Base-by-base conservation (phyloP, 2,113 vertebrate genomes). In the Eulemur rufifrons region DNA sequence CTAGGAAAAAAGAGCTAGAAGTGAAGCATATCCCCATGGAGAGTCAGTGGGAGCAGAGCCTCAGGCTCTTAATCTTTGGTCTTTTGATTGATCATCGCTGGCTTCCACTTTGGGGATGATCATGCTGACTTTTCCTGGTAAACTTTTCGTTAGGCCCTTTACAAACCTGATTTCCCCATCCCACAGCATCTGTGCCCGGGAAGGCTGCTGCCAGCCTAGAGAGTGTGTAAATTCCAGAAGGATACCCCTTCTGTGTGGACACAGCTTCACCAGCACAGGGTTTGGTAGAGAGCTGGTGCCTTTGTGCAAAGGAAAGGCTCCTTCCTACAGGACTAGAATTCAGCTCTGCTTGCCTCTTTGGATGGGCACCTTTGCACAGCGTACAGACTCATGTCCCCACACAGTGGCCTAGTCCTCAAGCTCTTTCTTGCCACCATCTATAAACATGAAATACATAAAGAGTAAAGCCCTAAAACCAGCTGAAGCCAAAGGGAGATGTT, bases 61-160 rank as follows among this genome's bases (percentile, higher is more conserved):
- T 56, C 32, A 50, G 50, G 42, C 14, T 21, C 82, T 61, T 93
- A 18, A 66, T 56, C 86, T 89, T 68, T 61, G 29, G 17, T 69
- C 37, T 73, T 86, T 50, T 39, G 69, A n/a, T 4, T 39, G 64
- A 29, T 73, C 13, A 32, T 20, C 29, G 27, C 54, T 92, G 45
- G 56, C 27, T 89, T 93, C 89, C 15, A 56, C 76, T n/a, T 76
- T 76, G 8, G 17, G 17, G 47, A 23, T 39, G 32, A 27, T 61
- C 74, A 8, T 10, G 39, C 11, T 47, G 85, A 34, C 34, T 83
- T 69, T 56, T 77, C 29, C 42, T 68, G 12, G 47, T 59, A 59
- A 84, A 94, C 34, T 78, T 95, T 63, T 83, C 66, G 89, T 39
- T 23, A 13, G 20, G 71, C 27, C 90, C 69, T 66, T 86, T 47